Evolutionary conservation across 2,797 vertebrate genomes (phyloP), one percentile per base, ranked within the genome.

Genomic region (Neosalanx taihuensis): DNA sequence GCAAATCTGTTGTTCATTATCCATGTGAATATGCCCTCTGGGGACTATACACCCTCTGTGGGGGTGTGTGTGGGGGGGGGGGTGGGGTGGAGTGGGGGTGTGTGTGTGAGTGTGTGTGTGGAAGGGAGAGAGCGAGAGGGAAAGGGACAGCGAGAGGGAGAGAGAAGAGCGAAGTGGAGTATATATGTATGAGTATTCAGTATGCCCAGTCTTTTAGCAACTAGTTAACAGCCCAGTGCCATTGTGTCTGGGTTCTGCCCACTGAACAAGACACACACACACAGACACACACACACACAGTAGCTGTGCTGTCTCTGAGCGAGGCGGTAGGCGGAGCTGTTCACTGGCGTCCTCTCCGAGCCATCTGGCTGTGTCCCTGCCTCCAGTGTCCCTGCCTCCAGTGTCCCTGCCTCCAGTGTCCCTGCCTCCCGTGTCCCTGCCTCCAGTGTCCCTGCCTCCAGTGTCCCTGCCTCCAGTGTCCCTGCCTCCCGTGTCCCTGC

Each of bases 321-420:
- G 10, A 65, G 78, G 83, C 77, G 64, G 77, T n/a, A n/a, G n/a
- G n/a, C n/a, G n/a, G n/a, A n/a, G 63, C 76, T 81, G 77, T 18
- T 79, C 56, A 51, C 64, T 88, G 88, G 84, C 87, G 71, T 87
- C 85, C 74, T 81, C 79, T 80, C 81, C 75, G 64, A 87, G 87
- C 92, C 92, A 92, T 92, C 90, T 92, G 91, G 71, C 4, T 64
- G 71, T 57, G 15, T 74, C n/a, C n/a, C n/a, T n/a, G n/a, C n/a
- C n/a, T n/a, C n/a, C n/a, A n/a, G n/a, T n/a, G n/a, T n/a, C 69
- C 79, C 72, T 83, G 83, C 87, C 86, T 83, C 82, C 82, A 76
- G n/a, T n/a, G n/a, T n/a, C 81, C 69, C 84, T 83, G 46, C 46
- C 15, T 3, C 10, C 46, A 2, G 4, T 17, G 6, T 15, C 2